phyloP scores from a whole-genome alignment of 2,888 invertebrate genomes.

The Oscheius sp. region DNA sequence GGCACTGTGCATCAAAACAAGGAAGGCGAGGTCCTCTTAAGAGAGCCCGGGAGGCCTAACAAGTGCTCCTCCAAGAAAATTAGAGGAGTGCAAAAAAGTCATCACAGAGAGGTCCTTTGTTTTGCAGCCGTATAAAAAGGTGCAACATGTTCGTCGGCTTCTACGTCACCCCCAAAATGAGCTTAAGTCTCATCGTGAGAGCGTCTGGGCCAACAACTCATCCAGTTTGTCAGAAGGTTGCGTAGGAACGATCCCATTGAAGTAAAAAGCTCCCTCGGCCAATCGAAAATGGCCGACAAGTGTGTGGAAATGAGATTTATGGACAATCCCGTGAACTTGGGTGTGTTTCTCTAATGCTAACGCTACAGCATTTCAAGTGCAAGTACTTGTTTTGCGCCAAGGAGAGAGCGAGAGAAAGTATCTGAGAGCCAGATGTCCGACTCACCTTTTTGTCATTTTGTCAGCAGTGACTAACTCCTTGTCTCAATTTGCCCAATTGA shows the following conservation, averaged over 20 bases:
- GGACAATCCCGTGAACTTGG: slow-evolving; percentile 28
- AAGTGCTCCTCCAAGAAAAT: not conserved
- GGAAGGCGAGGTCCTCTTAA: too few relatives aligned
- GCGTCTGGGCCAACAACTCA: not conserved
- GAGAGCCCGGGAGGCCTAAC: too few relatives aligned
- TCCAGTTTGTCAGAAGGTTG: slow-evolving; percentile 18
- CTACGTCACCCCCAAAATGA: too few relatives aligned
- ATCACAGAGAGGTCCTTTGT: too few relatives aligned
- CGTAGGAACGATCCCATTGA: slow-evolving; percentile 1
- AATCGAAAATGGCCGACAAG: slow-evolving; percentile 36
- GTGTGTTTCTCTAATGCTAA: slow-evolving; percentile 32
- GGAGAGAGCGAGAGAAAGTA: not conserved
- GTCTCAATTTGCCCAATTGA: slow-evolving; percentile 25
- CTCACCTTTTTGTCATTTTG: not conserved
- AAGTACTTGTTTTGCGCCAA: not conserved
- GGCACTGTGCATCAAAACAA: not conserved
- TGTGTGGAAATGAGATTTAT: slow-evolving; percentile 37
- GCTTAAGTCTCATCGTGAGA: not conserved
- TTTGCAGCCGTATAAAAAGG: too few relatives aligned
- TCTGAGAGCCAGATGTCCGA: not conserved
- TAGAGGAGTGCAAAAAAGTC: not conserved
- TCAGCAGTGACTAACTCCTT: not conserved
- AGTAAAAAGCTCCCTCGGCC: slow-evolving; percentile 18
- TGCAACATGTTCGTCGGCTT: too few relatives aligned
- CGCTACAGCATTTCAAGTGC: slow-evolving; percentile 16